Conservation (phyloP, 1,140 invertebrate genomes). For the Zophobas atratus region DNA sequence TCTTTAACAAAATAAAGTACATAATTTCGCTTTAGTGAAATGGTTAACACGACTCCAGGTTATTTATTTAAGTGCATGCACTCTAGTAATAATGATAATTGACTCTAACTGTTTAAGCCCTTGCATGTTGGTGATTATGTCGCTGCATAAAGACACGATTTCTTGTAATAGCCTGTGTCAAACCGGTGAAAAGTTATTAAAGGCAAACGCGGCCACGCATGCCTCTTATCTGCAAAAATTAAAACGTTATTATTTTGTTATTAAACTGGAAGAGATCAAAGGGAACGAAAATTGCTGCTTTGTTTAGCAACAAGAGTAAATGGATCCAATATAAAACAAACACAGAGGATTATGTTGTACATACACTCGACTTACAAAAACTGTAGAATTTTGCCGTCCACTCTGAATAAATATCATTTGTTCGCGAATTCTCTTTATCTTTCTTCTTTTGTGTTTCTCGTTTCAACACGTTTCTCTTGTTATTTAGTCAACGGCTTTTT, state of each 20-base stretch:
- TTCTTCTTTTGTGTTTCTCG: background rate
- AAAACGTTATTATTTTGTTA: background rate
- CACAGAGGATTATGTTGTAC: background rate
- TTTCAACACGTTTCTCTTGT: background rate
- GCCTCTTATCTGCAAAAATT: background rate
- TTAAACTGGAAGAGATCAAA: background rate
- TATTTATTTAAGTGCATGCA: constrained; percentile 7
- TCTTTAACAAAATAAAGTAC: background rate
- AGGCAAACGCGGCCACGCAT: background rate
- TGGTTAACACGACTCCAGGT: background rate
- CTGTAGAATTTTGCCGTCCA: background rate
- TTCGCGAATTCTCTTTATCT: constrained; percentile 1
- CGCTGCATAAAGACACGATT: background rate
- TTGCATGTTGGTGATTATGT: background rate
- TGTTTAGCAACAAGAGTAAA: background rate
- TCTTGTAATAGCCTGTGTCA: background rate
- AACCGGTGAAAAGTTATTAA: background rate
- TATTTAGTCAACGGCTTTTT: background rate
- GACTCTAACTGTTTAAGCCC: background rate
- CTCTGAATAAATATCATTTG: background rate
- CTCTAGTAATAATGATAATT: background rate
- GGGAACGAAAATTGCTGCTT: background rate
- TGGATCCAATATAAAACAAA: background rate
- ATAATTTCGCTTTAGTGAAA: background rate
- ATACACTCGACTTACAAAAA: background rate